Evolutionary conservation across 2,888 invertebrate genomes (phyloP).

Genomic region (Athetis lepigone): DNA sequence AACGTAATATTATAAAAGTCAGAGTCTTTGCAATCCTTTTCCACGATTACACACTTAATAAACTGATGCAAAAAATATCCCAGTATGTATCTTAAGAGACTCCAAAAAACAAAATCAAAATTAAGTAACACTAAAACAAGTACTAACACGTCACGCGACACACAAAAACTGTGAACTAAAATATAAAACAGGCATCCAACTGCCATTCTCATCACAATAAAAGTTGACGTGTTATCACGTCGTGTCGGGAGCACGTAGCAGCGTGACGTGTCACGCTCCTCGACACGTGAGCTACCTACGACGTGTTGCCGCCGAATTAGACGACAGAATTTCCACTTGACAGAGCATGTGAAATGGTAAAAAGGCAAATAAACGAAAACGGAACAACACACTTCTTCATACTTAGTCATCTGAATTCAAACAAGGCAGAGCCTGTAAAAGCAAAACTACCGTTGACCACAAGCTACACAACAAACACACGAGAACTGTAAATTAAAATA

Average conservation of each 20-base stretch:
- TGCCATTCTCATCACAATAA: slow-evolving; percentile 66
- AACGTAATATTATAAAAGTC: no score
- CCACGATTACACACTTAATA: neutral
- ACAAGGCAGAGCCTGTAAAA: no score
- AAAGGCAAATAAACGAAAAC: no score
- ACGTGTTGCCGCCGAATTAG: slow-evolving; percentile 41
- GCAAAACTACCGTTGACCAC: no score
- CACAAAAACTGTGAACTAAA: slow-evolving; percentile 38
- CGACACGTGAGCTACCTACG: slow-evolving; percentile 52
- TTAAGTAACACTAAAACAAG: slow-evolving; percentile 5
- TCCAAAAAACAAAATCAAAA: neutral
- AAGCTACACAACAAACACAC: no score
- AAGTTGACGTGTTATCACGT: slow-evolving; percentile 66
- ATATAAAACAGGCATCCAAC: slow-evolving; percentile 50
- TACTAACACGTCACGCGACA: neutral
- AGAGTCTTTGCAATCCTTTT: no score
- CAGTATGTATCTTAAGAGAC: neutral
- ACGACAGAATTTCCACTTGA: slow-evolving; percentile 46
- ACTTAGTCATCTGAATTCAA: no score
- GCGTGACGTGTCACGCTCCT: slow-evolving; percentile 53
- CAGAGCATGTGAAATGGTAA: slow-evolving; percentile 8
- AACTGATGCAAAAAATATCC: neutral
- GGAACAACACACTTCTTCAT: no score
- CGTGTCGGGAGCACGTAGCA: slow-evolving; percentile 59
- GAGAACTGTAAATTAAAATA: slow-evolving; percentile 46